phyloP scores from a whole-genome alignment of 2,113 vertebrate species.

The Bubo blakistoni region DNA sequence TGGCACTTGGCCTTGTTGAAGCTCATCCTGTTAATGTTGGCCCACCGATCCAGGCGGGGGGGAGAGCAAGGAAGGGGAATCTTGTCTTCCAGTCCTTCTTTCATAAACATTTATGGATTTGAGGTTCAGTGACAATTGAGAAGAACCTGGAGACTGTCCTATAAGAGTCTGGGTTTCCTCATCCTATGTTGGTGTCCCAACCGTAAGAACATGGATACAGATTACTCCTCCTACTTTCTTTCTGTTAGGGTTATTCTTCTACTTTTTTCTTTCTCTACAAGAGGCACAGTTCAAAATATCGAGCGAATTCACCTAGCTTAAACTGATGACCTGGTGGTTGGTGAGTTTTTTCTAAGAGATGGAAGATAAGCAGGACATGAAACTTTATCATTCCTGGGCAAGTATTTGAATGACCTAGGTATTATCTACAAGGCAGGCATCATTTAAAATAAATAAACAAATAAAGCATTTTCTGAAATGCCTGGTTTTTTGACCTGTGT shows the following conservation, averaged over 20 bases:
- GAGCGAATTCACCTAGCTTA: neutral
- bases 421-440: neutral
- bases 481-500: neutral
- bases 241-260: neutral
- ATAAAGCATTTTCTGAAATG: neutral
- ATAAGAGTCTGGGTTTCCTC: neutral
- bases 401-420: neutral
- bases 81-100: neutral
- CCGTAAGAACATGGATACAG: neutral
- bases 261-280: neutral
- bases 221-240: neutral
- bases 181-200: neutral
- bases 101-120: neutral
- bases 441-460: neutral
- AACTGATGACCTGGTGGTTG: neutral
- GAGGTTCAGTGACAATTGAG: neutral
- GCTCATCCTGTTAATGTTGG: too few relatives aligned
- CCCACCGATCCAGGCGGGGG: too few relatives aligned
- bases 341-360: neutral
- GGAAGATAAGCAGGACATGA: neutral
- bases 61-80: neutral
- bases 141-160: neutral
- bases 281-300: neutral
- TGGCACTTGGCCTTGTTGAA: too few relatives aligned
- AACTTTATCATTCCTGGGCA: neutral